phyloP scores from a whole-genome alignment of 2,113 vertebrate species.

The Dinomys branickii region DNA sequence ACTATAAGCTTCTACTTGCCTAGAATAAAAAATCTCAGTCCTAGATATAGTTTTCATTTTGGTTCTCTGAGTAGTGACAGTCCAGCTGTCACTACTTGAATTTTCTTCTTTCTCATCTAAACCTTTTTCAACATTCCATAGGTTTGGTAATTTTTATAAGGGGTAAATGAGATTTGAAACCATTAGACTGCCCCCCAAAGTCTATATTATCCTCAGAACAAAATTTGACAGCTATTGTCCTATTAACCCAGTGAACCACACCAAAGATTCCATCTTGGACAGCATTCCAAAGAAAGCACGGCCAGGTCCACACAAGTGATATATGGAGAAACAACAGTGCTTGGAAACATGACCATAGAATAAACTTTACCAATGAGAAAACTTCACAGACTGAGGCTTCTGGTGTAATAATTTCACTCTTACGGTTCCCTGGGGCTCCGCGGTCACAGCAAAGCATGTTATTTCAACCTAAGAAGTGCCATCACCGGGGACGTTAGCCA shows the following conservation, averaged over 20 bases:
- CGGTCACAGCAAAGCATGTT: neutral
- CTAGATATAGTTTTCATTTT: neutral
- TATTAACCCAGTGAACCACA: neutral
- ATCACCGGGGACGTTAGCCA: neutral
- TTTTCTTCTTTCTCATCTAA: neutral
- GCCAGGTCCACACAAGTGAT: neutral
- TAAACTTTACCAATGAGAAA: slow-evolving; percentile 12
- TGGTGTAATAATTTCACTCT: neutral
- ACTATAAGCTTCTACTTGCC: neutral
- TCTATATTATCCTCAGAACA: slow-evolving; percentile 17
- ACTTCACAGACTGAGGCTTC: neutral
- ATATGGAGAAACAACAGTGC: neutral
- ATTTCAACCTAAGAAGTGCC: slow-evolving; percentile 13
- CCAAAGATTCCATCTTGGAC: slow-evolving; percentile 16
- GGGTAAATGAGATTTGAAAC: neutral
- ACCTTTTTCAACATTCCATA: neutral
- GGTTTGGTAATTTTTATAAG: neutral
- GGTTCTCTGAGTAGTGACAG: neutral
- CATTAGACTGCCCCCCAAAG: neutral
- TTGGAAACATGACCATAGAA: slow-evolving; percentile 42
- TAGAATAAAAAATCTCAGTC: neutral
- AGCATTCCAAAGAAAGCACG: neutral
- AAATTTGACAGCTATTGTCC: neutral
- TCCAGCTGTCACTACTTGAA: neutral
- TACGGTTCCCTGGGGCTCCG: neutral